Base-by-base conservation (phyloP, 2,888 invertebrate genomes). In the Meghimatium bilineatum region DNA sequence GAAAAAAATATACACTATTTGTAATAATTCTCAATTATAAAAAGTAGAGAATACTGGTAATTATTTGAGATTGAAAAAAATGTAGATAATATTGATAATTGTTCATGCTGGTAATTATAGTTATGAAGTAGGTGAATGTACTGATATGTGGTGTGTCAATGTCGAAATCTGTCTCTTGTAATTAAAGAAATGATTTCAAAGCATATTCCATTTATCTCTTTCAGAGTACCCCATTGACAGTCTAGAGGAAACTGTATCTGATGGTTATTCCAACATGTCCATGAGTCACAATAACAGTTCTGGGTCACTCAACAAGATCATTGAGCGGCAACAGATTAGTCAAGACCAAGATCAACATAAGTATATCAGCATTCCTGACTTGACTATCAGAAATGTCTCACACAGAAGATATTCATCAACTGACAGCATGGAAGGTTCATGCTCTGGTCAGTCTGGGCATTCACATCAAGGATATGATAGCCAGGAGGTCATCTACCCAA, bases 391-490 rank as follows among this genome's bases (percentile, higher is more conserved):
- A 32, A 29, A 63, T 17, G 38, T 32, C n/a, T 88, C 86, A 81
- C 90, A 90, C 82, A 86, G 88, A 49, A 82, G 91, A 63, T 89
- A 90, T 44, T 90, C 91, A 6, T 91, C 91, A 23, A 89, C 89
- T 0, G 92, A 92, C 87, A 92, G 91, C 86, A 85, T 89, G 75
- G 91, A 92, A 77, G 89, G 88, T 72, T 86, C 86, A 26, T 84
- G 87, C 72, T 84, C 84, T 17, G 84, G 84, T 12, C 77, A 77
- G 1, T 80, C 80, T 29, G 88, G 87, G 69, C 92, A 92, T 86
- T 91, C 91, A 8, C 78, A 91, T 17, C 90, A 91, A 84, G 91
- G 91, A 0, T 92, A 92, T 0, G 91, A 90, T 75, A 89, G 90
- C 83, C 76, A 86, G 5, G 91, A 90, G 49, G 34, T 74, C 69